phyloP scores from a whole-genome alignment of 2,797 vertebrate genomes.

The Karalla daura region DNA sequence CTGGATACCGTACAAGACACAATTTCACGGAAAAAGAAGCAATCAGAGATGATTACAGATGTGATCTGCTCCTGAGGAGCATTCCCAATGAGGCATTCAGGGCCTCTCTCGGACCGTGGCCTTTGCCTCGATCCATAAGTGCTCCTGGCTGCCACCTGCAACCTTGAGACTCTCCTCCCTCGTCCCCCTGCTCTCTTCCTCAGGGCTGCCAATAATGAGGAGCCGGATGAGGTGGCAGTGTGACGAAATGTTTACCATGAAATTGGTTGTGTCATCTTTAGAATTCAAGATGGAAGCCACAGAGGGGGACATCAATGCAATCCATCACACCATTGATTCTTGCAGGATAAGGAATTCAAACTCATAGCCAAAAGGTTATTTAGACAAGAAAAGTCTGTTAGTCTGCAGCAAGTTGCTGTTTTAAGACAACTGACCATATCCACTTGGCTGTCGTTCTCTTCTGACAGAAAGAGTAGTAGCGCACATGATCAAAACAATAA shows the following conservation, averaged over 20 bases:
- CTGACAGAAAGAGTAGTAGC: too few species aligned
- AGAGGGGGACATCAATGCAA: conserved; percentile 79
- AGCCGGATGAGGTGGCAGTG: conserved; percentile 73
- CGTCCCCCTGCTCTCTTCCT: conserved; percentile 32
- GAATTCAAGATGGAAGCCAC: conserved; percentile 78
- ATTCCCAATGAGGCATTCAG: conserved; percentile 60
- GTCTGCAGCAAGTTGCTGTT: conserved; percentile 5
- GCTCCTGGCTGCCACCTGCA: conserved; percentile 76
- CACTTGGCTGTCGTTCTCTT: too few species aligned
- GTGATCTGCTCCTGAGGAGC: conserved; percentile 53
- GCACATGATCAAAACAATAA: too few species aligned
- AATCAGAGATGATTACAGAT: conserved; percentile 58
- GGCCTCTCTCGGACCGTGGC: conserved; percentile 50
- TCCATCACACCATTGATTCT: conserved; percentile 85
- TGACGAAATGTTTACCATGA: conserved; percentile 81
- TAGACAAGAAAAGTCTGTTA: conserved; percentile 31
- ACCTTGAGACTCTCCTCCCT: conserved; percentile 79
- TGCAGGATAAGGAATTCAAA: conserved; percentile 64
- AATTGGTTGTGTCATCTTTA: conserved; percentile 83
- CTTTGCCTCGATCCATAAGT: conserved; percentile 73
- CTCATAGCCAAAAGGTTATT: conserved; percentile 48
- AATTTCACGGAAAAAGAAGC: conserved; percentile 48
- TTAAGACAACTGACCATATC: too few species aligned
- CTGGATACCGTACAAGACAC: conserved; percentile 16
- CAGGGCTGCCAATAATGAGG: conserved; percentile 79